phyloP scores from a whole-genome alignment of 2,113 vertebrate species.

The Mus spicilegus region DNA sequence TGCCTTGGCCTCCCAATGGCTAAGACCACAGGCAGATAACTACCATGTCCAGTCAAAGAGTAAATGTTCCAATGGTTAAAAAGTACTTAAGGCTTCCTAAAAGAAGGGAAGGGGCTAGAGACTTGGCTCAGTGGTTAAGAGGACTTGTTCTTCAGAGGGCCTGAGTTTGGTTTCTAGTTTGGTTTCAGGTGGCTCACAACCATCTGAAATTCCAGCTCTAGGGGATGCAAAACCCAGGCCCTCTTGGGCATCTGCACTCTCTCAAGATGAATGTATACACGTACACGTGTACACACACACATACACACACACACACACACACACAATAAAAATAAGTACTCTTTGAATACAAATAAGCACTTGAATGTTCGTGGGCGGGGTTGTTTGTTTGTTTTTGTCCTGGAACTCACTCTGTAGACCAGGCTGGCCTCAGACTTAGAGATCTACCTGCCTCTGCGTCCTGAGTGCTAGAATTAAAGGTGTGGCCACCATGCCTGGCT shows the following conservation, averaged over 20 bases:
- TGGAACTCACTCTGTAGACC: not conserved
- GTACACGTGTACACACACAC: too few species aligned
- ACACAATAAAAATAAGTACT: too few species aligned
- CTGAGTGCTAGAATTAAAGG: not conserved
- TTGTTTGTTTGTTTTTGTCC: too few species aligned
- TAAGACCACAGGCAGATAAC: not conserved
- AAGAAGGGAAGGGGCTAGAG: not conserved
- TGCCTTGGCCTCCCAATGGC: not conserved
- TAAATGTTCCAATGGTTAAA: not conserved
- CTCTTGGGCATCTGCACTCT: not conserved
- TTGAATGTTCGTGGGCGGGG: too few species aligned
- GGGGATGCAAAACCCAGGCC: not conserved
- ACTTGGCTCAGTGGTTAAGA: not conserved
- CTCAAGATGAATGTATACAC: not conserved
- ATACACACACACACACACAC: too few species aligned
- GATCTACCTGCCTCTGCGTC: not conserved
- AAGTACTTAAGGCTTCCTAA: not conserved
- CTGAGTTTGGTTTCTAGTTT: not conserved
- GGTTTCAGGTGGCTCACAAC: not conserved
- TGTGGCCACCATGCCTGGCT: not conserved
- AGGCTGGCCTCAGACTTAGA: not conserved
- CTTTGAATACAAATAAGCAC: too few species aligned
- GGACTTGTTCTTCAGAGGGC: not conserved
- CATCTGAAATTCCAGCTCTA: not conserved
- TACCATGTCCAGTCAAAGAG: not conserved